Base-by-base conservation (phyloP, 2,888 invertebrate species). In the Branchellion lobata region DNA sequence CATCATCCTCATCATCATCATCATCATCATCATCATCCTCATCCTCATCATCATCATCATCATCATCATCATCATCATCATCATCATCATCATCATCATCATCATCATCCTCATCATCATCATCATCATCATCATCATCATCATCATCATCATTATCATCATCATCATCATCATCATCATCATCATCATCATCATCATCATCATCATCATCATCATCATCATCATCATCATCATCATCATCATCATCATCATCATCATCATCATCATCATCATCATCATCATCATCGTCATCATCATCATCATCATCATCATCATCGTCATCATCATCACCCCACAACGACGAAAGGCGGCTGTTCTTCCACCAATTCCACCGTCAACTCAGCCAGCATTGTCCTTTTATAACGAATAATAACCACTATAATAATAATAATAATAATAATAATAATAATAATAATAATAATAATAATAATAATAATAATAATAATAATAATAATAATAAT, bases 11-110 rank as follows among this genome's bases (percentile, higher is more conserved):
- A 65, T 29, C 33, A 69, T 31, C 34, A 71, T 79, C 79, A 47
- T 79, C 68, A 75, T 75, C 79, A 75, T 75, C 75, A 68, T 79
- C 79, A 75, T 79, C 75, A 47, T 79, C 68, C 36, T 75, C 75
- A 21, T 74, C 68, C 24, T 79, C 72, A 31, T 57, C 65, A 34
- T 65, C 65, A 36, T 77, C 65, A 77, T 65, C 65, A 57, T 79
- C 79, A 11, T 79, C 79, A 33, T 71, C 71, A 71, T 71, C 71
- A 31, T 71, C 71, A 71, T 71, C 71, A 76, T 76, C 76, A 76
- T 76, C 76, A 76, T 57, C 57, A 76, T 57, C 57, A 76, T 57
- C 57, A 76, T 29, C 76, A 57, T 76, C 57, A 76, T 76, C 76
- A 76, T 76, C 57, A 57, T 40, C 40, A 40, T 40, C 40, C 5